Evolutionary conservation across 2,888 invertebrate species (phyloP), one percentile per base, ranked within the genome.

Genomic region (Phengaris arion): DNA sequence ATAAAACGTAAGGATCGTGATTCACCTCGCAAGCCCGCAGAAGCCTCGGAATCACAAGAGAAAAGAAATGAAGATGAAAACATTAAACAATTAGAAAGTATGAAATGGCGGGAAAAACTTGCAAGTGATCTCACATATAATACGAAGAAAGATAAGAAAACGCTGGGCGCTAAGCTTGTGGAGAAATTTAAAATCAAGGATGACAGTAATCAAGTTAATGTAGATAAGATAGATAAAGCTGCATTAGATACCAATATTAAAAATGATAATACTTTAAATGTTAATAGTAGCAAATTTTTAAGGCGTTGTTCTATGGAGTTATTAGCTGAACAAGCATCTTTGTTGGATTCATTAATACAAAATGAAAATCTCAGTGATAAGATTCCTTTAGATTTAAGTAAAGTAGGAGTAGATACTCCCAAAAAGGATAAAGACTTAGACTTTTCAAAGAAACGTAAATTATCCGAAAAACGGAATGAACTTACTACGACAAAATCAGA

Each of bases 111-210:
- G 75, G 94, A 96, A 82, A 95, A 94, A 80, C 91, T 96, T 75
- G 94, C 95, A 0, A 94, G 95, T 2, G 95, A 96, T 82, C 87
- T 95, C 78, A 79, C 84, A 76, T 89, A 91, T 83, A 88, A 92
- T 83, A 89, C 90, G 55, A 92, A 92, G 86, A 86, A 91, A 89
- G 88, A 95, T 88, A 95, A 95, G 83, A 96, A 96, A 84, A 94
- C 96, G 0, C 94, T 96, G 1, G 97, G 97, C 0, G 96, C 97
- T 79, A 91, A 96, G 80, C 89, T 97, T 75, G 94, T 96, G 35
- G 97, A 97, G 86, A 97, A 97, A 85, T 96, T 96, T 84, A 88
- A 95, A 68, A 95, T 97, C 48, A 95, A 94, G 82, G 95, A 96
- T 82, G 93, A 94, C 82, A 87, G 94, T 81, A 78, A 79, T 8